Percentiles rank a stretch among this genome's conserved stretches.
Evolutionary conservation across 2,888 invertebrate species (phyloP).

Genomic region (Girardia tigrina): DNA sequence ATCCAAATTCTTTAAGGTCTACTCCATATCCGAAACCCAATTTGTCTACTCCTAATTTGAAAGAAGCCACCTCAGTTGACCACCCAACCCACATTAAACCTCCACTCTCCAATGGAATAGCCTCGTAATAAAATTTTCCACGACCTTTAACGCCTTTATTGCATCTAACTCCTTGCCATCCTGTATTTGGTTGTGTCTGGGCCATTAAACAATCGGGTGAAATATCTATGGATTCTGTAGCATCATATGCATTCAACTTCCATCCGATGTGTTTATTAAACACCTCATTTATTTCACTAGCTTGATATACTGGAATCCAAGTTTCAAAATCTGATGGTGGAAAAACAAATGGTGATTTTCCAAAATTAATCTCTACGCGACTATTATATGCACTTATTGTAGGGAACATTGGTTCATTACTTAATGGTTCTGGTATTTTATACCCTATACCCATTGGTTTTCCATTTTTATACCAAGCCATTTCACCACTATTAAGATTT

Average conservation of each 20-base stretch:
- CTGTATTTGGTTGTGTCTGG: conserved; percentile 32
- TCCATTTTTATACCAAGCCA: conserved; percentile 59
- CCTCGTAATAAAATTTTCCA: conserved; percentile 36
- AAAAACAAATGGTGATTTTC: conserved; percentile 32
- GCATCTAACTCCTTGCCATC: conserved; percentile 33
- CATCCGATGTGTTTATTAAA: conserved; percentile 33
- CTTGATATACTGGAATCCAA: conserved; percentile 33
- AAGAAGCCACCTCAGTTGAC: conserved; percentile 70
- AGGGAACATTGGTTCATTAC: too few relatives aligned
- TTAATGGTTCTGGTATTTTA: too few relatives aligned
- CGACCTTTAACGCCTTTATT: conserved; percentile 35
- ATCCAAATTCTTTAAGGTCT: conserved; percentile 36
- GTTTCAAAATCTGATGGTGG: conserved; percentile 24
- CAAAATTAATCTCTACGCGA: conserved; percentile 32
- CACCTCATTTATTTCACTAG: conserved; percentile 26
- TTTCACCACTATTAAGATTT: conserved; percentile 62
- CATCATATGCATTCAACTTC: conserved; percentile 35
- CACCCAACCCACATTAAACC: conserved; percentile 91
- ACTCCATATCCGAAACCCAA: conserved; percentile 98
- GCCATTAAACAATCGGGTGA: conserved; percentile 33
- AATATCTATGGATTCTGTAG: conserved; percentile 24
- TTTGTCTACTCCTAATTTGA: conserved; percentile 66
- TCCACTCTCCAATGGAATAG: conserved; percentile 67
- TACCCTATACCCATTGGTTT: conserved; percentile 31
- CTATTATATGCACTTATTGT: too few relatives aligned